These are phyloP conservation scores for Anabacerthia variegaticeps DNA, from an alignment of 2,797 vertebrate genomes.

Conservation along the genomic window DNA sequence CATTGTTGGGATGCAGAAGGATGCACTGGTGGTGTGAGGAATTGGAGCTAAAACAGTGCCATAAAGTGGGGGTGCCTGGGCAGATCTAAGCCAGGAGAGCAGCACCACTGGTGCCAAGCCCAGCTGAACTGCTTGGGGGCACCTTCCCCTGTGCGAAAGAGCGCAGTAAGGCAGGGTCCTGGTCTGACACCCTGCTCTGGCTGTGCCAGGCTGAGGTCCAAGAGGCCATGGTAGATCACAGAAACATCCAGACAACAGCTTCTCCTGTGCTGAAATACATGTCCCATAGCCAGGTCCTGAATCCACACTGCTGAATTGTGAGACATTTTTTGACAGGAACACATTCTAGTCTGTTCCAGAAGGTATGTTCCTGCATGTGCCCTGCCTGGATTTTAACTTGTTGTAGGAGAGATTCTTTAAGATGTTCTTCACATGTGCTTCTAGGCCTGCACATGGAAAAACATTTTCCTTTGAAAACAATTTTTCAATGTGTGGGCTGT, in stretches of 20 bases:
- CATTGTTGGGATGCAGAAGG: background rate
- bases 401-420: background rate
- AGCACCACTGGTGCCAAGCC: background rate
- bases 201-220: background rate
- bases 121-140: background rate
- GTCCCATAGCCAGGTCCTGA: background rate
- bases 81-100: background rate
- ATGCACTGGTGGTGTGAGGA: background rate
- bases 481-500: background rate
- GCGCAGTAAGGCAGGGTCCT: background rate
- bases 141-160: background rate
- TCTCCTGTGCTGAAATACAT: background rate
- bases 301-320: background rate
- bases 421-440: background rate
- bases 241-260: background rate
- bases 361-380: background rate
- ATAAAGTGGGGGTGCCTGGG: background rate
- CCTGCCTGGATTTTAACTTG: background rate
- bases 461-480: background rate
- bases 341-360: background rate
- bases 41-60: background rate
- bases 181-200: background rate
- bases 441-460: background rate
- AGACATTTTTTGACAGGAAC: background rate
- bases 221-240: accelerated